These are phyloP conservation scores for Brachionus paranguensis DNA, from an alignment of 1,140 invertebrate genomes.

Conservation along the genomic window DNA sequence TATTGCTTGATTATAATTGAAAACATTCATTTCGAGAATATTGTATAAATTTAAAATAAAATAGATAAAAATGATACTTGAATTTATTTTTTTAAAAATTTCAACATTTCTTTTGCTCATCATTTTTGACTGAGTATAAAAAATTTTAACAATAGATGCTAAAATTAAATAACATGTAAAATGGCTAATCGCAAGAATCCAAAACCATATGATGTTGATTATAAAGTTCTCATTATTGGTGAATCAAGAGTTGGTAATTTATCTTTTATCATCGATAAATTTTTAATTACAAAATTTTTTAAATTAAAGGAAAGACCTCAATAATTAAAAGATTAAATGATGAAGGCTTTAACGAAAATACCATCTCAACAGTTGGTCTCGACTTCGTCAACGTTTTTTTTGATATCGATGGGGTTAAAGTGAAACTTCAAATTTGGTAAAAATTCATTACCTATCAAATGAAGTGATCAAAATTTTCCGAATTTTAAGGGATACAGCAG, in stretches of 20 bases:
- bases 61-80: neutral
- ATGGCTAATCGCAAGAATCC: constrained; percentile 12
- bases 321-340: constrained; percentile 29
- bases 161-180: neutral
- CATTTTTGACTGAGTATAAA: neutral
- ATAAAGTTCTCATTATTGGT: constrained; percentile 37
- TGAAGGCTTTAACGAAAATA: constrained; percentile 23
- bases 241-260: constrained; percentile 38
- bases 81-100: neutral
- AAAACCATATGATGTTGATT: constrained; percentile 27
- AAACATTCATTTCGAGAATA: neutral
- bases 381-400: constrained; percentile 61
- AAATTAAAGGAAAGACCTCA: constrained; percentile 21
- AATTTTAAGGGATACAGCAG: constrained; percentile 60
- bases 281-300: neutral
- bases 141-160: neutral
- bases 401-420: constrained; percentile 58
- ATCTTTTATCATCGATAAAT: neutral
- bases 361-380: constrained; percentile 90
- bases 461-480: neutral
- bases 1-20: constrained; percentile 26
- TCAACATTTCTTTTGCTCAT: neutral
- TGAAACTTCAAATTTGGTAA: constrained; percentile 59
- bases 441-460: too few species aligned
- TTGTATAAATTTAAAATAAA: neutral